Evolutionary conservation across 2,888 invertebrate genomes (phyloP).

Genomic region (Danaus chrysippus): DNA sequence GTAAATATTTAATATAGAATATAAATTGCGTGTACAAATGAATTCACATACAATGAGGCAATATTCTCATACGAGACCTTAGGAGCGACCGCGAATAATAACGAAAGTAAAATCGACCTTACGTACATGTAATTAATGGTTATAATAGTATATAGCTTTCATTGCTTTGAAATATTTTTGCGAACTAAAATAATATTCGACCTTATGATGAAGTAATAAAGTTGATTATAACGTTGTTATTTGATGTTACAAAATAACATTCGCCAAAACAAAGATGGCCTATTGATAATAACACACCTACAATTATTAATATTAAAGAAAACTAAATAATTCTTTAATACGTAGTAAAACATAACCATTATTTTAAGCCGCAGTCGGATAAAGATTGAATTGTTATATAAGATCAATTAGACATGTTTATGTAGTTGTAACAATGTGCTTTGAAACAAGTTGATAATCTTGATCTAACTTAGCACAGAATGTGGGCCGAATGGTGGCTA

Average conservation of each 20-base stretch:
- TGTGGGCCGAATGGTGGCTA: conserved; percentile 35
- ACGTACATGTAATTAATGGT: neutral
- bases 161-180: neutral
- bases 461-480: conserved; percentile 29
- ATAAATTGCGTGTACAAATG: conserved; percentile 1
- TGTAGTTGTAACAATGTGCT: conserved; percentile 1
- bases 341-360: no score
- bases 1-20: neutral
- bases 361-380: neutral
- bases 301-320: no score
- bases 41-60: conserved; percentile 29
- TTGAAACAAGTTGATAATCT: conserved; percentile 6
- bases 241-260: conserved; percentile 31
- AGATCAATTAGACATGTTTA: neutral
- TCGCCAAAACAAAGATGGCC: conserved; percentile 53
- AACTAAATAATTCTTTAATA: no score
- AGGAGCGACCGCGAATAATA: conserved; percentile 25
- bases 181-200: neutral
- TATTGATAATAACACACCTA: conserved; percentile 42
- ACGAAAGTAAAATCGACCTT: conserved; percentile 3
- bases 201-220: neutral
- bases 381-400: neutral
- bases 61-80: conserved; percentile 38
- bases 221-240: neutral
- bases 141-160: neutral